Conservation (phyloP, 2,113 vertebrate genomes). For the Lagopus leucura region DNA sequence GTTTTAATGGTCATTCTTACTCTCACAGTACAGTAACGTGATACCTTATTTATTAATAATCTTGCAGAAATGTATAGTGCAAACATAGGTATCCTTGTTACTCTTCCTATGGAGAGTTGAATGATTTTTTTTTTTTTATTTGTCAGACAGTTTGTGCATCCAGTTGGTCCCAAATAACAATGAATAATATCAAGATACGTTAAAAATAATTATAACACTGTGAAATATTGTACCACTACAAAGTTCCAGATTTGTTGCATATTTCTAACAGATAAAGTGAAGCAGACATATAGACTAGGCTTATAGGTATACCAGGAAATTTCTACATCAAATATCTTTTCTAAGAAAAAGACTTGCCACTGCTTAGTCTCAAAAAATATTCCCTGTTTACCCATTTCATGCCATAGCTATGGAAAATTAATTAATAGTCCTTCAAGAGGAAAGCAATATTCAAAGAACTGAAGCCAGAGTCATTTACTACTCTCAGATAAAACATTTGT, state of each 20-base stretch:
- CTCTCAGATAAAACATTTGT: not conserved
- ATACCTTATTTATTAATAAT: not conserved
- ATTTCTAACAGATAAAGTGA: not conserved
- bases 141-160: not conserved
- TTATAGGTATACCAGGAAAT: not conserved
- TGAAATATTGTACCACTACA: not conserved
- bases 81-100: not conserved
- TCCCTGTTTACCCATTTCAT: not conserved
- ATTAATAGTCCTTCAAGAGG: not conserved
- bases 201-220: not conserved
- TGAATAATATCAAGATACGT: not conserved
- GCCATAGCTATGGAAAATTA: not conserved
- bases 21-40: not conserved
- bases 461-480: not conserved
- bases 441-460: not conserved
- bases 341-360: not conserved
- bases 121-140: not conserved
- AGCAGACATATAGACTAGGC: not conserved
- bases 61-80: rapidly evolving
- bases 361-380: not conserved
- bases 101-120: not conserved
- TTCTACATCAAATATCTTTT: not conserved
- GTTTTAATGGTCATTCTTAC: not conserved
- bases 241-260: not conserved
- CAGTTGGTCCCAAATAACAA: not conserved